Evolutionary conservation across 2,113 vertebrate species (phyloP).

Genomic region (Sciurus niger): DNA sequence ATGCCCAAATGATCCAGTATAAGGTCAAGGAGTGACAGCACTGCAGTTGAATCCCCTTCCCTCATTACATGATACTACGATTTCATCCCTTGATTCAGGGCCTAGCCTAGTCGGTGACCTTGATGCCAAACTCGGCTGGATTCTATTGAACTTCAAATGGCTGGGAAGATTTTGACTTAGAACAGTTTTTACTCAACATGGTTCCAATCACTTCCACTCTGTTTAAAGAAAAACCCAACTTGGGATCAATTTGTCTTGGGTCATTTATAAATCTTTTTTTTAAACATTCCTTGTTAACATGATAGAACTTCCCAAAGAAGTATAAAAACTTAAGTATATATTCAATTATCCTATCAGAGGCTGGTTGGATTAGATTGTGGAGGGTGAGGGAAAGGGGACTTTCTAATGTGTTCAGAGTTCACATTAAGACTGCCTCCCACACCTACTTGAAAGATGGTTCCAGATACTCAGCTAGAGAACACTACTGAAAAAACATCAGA

Average conservation of each 20-base stretch:
- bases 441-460: not conserved
- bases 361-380: not conserved
- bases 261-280: not conserved
- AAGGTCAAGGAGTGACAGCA: not conserved
- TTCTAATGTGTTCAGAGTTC: not conserved
- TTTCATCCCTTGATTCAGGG: not conserved
- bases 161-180: not conserved
- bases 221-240: not conserved
- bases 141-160: not conserved
- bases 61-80: rapidly evolving
- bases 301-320: not conserved
- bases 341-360: not conserved
- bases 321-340: not conserved
- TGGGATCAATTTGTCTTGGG: not conserved
- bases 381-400: not conserved
- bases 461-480: not conserved
- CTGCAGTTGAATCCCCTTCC: too few relatives aligned
- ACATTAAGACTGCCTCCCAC: not conserved
- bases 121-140: not conserved
- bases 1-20: not conserved
- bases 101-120: not conserved
- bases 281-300: not conserved
- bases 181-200: not conserved
- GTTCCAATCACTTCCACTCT: not conserved
- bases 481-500: not conserved